phyloP scores from a whole-genome alignment of 2,113 vertebrate genomes.

The Callaeas wilsoni region DNA sequence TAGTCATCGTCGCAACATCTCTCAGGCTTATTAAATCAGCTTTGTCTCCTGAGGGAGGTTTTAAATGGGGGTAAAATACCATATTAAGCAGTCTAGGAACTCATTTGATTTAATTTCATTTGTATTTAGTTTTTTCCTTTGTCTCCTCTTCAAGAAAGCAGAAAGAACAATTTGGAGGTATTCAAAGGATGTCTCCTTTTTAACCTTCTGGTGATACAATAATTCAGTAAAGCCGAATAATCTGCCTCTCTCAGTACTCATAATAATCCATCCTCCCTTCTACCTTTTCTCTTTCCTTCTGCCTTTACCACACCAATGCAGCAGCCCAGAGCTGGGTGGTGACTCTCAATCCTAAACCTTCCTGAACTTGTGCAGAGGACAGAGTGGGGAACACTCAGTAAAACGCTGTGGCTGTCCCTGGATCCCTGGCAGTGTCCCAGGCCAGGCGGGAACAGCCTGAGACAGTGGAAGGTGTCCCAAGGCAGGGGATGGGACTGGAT shows the following conservation, averaged over 20 bases:
- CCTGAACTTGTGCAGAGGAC: neutral
- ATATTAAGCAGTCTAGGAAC: slow-evolving; percentile 25
- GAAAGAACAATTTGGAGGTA: slow-evolving; percentile 53
- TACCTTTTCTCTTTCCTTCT: neutral
- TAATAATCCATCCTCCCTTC: neutral
- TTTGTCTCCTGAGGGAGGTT: slow-evolving; percentile 1
- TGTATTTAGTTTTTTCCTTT: slow-evolving; percentile 45
- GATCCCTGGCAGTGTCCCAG: neutral
- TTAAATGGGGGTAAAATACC: neutral
- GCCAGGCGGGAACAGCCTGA: neutral
- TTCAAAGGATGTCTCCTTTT: slow-evolving; percentile 25
- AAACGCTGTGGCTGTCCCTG: neutral
- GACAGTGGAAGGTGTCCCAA: neutral
- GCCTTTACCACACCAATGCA: neutral
- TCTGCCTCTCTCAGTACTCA: neutral
- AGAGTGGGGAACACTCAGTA: neutral
- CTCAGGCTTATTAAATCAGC: slow-evolving; percentile 23
- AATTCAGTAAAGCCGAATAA: neutral
- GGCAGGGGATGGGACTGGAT: neutral
- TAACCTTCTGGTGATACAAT: neutral
- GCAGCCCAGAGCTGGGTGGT: neutral
- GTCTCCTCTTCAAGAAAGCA: slow-evolving; percentile 48
- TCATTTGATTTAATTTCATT: slow-evolving; percentile 62
- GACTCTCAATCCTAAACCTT: neutral
- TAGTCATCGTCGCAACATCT: neutral